Evolutionary conservation across 2,888 invertebrate genomes (phyloP).

Genomic region (Drosophila sordidula): DNA sequence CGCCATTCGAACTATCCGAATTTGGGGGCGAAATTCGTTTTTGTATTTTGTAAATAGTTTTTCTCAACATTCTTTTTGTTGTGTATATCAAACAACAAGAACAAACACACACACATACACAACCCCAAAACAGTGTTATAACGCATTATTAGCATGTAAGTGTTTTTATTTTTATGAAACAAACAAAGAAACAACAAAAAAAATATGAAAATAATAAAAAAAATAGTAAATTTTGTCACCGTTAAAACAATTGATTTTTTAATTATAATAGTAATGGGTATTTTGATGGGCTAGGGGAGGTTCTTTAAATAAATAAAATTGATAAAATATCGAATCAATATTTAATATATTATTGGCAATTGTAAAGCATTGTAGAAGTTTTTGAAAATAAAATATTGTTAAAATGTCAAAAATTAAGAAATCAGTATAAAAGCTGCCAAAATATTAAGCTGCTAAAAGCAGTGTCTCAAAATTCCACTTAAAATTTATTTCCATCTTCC

Average conservation of each 20-base stretch:
- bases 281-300: neutral
- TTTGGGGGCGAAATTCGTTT: slow-evolving; percentile 55
- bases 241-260: slow-evolving; percentile 71
- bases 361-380: no score
- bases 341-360: neutral
- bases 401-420: no score
- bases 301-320: no score
- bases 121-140: slow-evolving; percentile 73
- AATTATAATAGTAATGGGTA: neutral
- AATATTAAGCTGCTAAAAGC: no score
- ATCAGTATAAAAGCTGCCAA: no score
- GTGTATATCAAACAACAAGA: slow-evolving; percentile 36
- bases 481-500: neutral
- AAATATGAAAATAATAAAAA: slow-evolving; percentile 84
- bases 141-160: slow-evolving; percentile 83
- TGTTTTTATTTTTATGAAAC: slow-evolving; percentile 84
- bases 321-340: neutral
- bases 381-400: no score
- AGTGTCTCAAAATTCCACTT: no score
- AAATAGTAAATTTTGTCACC: slow-evolving; percentile 85
- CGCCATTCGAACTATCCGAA: slow-evolving; percentile 36
- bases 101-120: slow-evolving; percentile 37
- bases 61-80: slow-evolving; percentile 54
- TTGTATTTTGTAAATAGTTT: slow-evolving; percentile 81
- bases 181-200: slow-evolving; percentile 85